Base-by-base conservation (phyloP, 1,140 invertebrate species). In the Phocides pigmalion region DNA sequence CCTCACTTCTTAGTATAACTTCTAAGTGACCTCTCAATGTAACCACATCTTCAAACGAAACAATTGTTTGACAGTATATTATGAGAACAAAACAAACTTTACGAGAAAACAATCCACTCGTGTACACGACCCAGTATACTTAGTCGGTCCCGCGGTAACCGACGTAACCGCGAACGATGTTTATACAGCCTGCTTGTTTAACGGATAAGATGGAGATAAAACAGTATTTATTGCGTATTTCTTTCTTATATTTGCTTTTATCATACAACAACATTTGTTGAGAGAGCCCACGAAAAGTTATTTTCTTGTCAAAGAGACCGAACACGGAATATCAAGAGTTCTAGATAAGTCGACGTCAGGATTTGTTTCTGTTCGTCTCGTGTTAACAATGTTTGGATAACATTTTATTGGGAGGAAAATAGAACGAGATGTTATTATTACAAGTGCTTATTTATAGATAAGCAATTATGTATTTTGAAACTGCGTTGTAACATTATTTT, bases 161-260 rank as follows among this genome's bases (percentile, higher is more conserved):
- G 12, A 39, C 56, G 32, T 44, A 44, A 71, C 63, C 70, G n/a
- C 19, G 20, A 54, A 63, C 53, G 56, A 47, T 71, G 67, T 76
- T 76, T 79, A 68, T 66, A 62, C 64, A 71, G 65, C 17, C 14
- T 68, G 76, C 72, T 80, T 81, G 68, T 74, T 71, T 58, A 69
- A 64, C 50, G 72, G 70, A 82, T 87, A 79, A 79, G 72, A 77
- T 63, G 62, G 68, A 79, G 76, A 81, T 79, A 81, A 78, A 82
- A 74, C 70, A 73, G 68, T 85, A 86, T 87, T 84, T 86, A 85
- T 86, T 74, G 68, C 78, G 69, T 76, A 77, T 76, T 73, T 66
- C 63, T 63, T 76, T 71, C 66, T 75, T 68, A 69, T 82, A 62
- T 82, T 81, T 80, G 70, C 68, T 66, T 77, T 77, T 77, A 73